phyloP scores from a whole-genome alignment of 2,888 invertebrate genomes.

The Acanthopleura granulata region DNA sequence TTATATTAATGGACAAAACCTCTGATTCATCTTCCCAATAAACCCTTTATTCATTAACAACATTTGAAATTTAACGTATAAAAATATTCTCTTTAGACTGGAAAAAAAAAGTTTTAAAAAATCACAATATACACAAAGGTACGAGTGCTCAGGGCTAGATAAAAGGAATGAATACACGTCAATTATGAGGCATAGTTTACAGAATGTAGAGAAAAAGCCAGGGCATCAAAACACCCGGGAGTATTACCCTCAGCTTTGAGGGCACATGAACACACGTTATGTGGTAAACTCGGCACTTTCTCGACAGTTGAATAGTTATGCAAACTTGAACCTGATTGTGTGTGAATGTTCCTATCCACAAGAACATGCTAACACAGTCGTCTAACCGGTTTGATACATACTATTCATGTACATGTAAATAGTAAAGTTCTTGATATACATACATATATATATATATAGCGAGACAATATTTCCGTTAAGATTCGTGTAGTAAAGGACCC shows the following conservation, averaged over 20 bases:
- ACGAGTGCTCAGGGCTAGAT: neutral
- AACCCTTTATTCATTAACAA: constrained; percentile 2
- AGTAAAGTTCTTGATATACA: neutral
- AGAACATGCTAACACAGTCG: too few species aligned
- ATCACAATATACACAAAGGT: neutral
- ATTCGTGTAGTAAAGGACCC: neutral
- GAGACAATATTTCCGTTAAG: constrained; percentile 1
- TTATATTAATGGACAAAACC: too few species aligned
- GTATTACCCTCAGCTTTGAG: too few species aligned
- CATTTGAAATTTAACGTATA: neutral
- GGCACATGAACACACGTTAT: neutral
- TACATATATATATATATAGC: neutral
- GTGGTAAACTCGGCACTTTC: neutral
- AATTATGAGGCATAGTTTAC: neutral
- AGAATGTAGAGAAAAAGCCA: neutral
- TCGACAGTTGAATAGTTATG: neutral
- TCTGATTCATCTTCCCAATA: neutral
- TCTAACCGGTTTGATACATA: too few species aligned
- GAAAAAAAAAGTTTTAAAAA: neutral
- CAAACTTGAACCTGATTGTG: too few species aligned
- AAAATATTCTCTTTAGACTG: constrained; percentile 9
- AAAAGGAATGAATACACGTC: neutral
- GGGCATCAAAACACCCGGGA: too few species aligned
- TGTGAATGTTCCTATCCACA: too few species aligned
- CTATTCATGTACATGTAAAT: too few species aligned